These are phyloP conservation scores for Phyllotreta cruciferae DNA, from an alignment of 2,888 invertebrate species.

Conservation along the genomic window DNA sequence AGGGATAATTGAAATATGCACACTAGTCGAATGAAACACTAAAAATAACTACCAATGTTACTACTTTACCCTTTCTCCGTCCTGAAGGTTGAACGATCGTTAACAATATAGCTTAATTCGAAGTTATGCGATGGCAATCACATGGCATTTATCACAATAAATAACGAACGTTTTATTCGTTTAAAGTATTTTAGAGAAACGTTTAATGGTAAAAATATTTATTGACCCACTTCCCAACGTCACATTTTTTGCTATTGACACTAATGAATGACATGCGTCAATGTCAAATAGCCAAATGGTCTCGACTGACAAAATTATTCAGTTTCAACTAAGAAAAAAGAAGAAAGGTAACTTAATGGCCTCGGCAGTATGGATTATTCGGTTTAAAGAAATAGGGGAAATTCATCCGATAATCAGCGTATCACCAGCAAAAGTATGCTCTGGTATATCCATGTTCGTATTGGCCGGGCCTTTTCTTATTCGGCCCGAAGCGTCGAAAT, in stretches of 20 bases:
- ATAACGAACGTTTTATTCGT: constrained; percentile 4
- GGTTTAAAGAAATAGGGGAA: not conserved
- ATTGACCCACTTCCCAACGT: constrained; percentile 12
- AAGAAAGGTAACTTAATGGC: too few relatives aligned
- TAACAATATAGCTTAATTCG: constrained; percentile 24
- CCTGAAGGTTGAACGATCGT: constrained; percentile 26
- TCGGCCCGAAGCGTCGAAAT: constrained; percentile 79
- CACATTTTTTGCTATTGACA: constrained; percentile 3
- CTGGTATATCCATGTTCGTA: constrained; percentile 72
- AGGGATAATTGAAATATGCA: constrained; percentile 13
- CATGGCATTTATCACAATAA: constrained; percentile 19
- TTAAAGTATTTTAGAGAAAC: constrained; percentile 9
- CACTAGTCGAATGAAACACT: constrained; percentile 23
- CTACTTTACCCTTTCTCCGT: constrained; percentile 34
- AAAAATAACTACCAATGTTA: constrained; percentile 37
- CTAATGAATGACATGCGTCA: not conserved
- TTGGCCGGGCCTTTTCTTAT: constrained; percentile 80
- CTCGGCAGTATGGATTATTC: too few relatives aligned
- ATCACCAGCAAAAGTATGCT: constrained; percentile 65
- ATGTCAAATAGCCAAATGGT: not conserved
- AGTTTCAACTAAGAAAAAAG: too few relatives aligned
- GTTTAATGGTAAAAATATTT: constrained; percentile 5
- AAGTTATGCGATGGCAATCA: constrained; percentile 21
- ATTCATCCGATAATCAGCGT: constrained; percentile 65
- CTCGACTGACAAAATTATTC: too few relatives aligned